Conservation (phyloP, 2,113 vertebrate species). For the Chionis minor region DNA sequence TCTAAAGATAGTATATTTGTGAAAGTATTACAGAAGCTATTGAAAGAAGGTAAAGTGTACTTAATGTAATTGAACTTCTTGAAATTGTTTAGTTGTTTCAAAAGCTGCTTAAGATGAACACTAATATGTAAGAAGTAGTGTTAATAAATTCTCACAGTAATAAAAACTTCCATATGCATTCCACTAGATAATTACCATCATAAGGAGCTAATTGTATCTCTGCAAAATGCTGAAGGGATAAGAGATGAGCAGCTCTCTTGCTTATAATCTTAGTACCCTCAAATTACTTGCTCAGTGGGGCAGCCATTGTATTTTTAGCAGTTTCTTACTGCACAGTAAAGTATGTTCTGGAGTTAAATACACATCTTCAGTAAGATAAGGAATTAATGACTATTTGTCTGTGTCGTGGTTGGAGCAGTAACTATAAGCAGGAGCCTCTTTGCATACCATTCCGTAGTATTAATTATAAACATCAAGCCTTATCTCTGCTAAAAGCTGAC, state of each 20-base stretch:
- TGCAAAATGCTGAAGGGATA: not conserved
- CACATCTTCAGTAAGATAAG: not conserved
- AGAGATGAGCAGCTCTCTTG: not conserved
- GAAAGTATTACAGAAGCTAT: constrained; percentile 91
- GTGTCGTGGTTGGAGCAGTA: not conserved
- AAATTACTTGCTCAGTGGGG: not conserved
- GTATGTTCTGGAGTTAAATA: not conserved
- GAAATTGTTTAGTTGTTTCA: not conserved
- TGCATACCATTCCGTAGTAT: not conserved
- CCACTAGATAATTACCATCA: not conserved
- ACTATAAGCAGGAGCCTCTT: not conserved
- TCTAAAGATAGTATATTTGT: constrained; percentile 94
- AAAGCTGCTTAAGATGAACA: not conserved
- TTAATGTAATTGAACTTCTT: not conserved
- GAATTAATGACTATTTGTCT: not conserved
- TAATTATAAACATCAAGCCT: not conserved
- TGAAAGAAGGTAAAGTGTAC: constrained; percentile 86
- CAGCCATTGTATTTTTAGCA: not conserved
- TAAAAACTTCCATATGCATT: not conserved
- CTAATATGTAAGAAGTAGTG: not conserved
- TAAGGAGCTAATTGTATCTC: not conserved
- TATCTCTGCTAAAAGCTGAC: not conserved
- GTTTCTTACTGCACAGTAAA: not conserved
- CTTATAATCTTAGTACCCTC: not conserved
- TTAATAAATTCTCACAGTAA: not conserved